Evolutionary conservation across 2,797 vertebrate species (phyloP).

Genomic region (Lepilemur septentrionalis): DNA sequence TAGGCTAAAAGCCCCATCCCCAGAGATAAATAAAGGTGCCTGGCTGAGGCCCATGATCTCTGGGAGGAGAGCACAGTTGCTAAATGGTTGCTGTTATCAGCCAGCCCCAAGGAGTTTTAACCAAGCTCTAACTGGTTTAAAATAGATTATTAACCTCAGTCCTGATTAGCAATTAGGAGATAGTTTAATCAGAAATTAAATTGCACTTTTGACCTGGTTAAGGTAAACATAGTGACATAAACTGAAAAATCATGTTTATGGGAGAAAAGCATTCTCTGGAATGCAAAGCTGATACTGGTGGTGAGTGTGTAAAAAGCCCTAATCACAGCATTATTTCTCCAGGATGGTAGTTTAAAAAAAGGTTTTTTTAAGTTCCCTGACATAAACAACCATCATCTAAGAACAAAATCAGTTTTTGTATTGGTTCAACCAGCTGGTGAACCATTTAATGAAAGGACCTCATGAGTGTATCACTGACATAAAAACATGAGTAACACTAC

Average conservation of each 20-base stretch:
- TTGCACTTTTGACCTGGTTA: not conserved
- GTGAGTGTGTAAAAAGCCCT: not conserved
- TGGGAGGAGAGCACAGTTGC: not conserved
- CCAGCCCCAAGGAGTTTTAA: not conserved
- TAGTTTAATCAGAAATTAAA: not conserved
- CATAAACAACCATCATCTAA: not conserved
- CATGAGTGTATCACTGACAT: not conserved
- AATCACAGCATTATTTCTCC: not conserved
- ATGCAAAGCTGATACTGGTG: not conserved
- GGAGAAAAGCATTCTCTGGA: not conserved
- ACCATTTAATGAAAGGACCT: not conserved
- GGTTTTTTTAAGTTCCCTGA: not conserved
- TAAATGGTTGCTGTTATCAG: not conserved
- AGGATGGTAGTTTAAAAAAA: not conserved
- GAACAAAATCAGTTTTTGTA: not conserved
- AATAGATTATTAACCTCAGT: not conserved
- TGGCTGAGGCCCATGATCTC: not conserved
- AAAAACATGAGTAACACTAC: not conserved
- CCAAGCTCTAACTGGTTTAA: not conserved
- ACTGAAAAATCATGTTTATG: not conserved
- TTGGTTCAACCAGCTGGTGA: not conserved
- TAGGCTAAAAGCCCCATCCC: not conserved
- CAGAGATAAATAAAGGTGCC: not conserved
- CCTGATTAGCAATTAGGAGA: not conserved
- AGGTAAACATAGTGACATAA: not conserved